Conservation (phyloP, 2,888 invertebrate species). For the Baronia brevicornis region DNA sequence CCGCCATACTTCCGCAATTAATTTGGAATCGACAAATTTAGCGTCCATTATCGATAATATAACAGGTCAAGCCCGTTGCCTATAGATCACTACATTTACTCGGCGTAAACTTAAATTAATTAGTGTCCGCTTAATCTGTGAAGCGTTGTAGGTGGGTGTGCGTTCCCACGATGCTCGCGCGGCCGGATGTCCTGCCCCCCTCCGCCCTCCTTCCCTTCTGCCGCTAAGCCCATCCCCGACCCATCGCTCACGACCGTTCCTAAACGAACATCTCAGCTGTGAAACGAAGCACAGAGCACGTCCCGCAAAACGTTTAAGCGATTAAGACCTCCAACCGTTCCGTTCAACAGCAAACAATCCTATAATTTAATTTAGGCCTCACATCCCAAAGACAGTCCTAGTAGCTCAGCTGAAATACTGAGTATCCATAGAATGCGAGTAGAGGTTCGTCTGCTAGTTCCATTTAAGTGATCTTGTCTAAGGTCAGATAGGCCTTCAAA, state of each 20-base stretch:
- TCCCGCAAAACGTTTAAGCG: constrained; percentile 48
- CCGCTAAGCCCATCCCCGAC: constrained; percentile 58
- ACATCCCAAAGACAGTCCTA: too few relatives aligned
- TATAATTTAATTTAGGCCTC: too few relatives aligned
- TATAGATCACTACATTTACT: constrained; percentile 50
- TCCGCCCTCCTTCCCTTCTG: constrained; percentile 28
- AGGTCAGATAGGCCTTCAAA: too few relatives aligned
- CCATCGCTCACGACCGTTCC: constrained; percentile 63
- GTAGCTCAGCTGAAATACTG: too few relatives aligned
- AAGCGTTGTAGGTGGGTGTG: constrained; percentile 62
- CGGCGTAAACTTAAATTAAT: constrained; percentile 62
- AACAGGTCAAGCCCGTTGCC: constrained; percentile 25
- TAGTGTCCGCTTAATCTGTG: constrained; percentile 66
- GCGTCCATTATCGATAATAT: too few relatives aligned
- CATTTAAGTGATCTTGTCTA: too few relatives aligned
- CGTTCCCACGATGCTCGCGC: constrained; percentile 70
- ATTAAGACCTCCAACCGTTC: too few relatives aligned
- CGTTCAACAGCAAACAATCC: too few relatives aligned
- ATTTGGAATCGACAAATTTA: too few relatives aligned
- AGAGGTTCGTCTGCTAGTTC: too few relatives aligned
- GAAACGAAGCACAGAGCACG: constrained; percentile 53
- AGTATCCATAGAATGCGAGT: too few relatives aligned
- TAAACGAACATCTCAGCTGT: constrained; percentile 57
- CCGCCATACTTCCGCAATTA: too few relatives aligned
- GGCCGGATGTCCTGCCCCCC: constrained; percentile 56